phyloP scores from a whole-genome alignment of 2,113 vertebrate genomes.

The Polyodon spathula region DNA sequence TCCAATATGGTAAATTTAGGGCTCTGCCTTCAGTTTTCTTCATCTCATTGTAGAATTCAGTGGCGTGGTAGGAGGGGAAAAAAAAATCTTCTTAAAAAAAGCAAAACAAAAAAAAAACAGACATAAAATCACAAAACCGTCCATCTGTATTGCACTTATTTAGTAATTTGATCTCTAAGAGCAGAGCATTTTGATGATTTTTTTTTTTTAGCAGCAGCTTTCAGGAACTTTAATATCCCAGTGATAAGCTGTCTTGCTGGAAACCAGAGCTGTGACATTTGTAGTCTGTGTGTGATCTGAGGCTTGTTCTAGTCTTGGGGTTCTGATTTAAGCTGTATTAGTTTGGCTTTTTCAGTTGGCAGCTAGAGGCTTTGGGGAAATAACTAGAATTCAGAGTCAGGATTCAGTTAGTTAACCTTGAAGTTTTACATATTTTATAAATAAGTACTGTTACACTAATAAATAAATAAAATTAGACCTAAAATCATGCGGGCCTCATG shows the following conservation, averaged over 20 bases:
- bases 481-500: too few species aligned
- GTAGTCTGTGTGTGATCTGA: constrained; percentile 3
- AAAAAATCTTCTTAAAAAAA: neutral
- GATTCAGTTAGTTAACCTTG: too few species aligned
- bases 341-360: neutral
- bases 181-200: neutral
- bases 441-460: too few species aligned
- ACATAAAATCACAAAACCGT: neutral
- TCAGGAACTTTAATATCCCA: neutral
- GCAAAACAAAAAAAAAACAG: constrained; percentile 31
- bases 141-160: constrained; percentile 1
- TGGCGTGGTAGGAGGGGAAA: constrained; percentile 2
- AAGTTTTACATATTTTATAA: too few species aligned
- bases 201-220: constrained; percentile 29
- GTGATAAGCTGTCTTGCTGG: neutral
- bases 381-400: neutral
- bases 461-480: too few species aligned
- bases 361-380: neutral
- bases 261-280: neutral
- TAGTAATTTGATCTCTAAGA: constrained; percentile 9
- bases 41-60: constrained; percentile 3
- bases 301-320: neutral
- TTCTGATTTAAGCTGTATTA: constrained; percentile 13
- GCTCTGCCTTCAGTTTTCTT: neutral
- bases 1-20: constrained; percentile 43